Evolutionary conservation across 2,888 invertebrate genomes (phyloP).

Genomic region (Pristionchus fissidentatus): DNA sequence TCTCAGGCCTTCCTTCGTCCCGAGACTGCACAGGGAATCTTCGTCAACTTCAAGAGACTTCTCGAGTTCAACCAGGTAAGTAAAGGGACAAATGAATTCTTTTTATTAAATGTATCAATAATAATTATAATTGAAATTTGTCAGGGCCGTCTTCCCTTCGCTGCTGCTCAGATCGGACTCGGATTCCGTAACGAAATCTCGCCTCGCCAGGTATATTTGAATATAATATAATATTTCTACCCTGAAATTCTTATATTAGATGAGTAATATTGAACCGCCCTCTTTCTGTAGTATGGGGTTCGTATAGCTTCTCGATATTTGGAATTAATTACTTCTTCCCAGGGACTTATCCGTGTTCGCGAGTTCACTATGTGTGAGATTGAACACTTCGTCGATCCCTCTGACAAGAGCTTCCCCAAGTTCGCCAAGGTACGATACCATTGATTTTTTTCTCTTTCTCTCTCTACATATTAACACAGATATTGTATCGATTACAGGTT

Average conservation of each 20-base stretch:
- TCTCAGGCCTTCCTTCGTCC: conserved; percentile 86
- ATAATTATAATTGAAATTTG: not conserved
- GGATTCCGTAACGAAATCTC: conserved; percentile 99
- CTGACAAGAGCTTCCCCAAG: conserved; percentile 89
- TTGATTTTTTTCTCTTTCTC: not conserved
- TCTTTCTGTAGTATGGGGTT: no score
- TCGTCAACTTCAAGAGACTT: conserved; percentile 97
- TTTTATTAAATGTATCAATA: not conserved
- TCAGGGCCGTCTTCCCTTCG: conserved; percentile 84
- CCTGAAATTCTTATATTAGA: no score
- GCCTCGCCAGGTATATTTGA: conserved; percentile 83
- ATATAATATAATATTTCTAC: no score
- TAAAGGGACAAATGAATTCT: not conserved
- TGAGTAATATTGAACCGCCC: not conserved
- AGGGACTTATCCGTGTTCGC: conserved; percentile 75
- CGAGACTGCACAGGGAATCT: conserved; percentile 99
- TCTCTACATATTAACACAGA: not conserved
- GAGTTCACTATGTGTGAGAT: conserved; percentile 99
- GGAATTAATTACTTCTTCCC: no score
- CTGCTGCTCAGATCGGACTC: conserved; percentile 98
- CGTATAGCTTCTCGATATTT: no score
- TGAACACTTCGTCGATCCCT: conserved; percentile 97
- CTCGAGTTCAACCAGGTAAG: conserved; percentile 92
- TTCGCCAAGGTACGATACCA: conserved; percentile 82
- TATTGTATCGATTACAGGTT: conserved; percentile 50